Base-by-base conservation (phyloP, 2,888 invertebrate species). In the Amphimallon solstitiale region DNA sequence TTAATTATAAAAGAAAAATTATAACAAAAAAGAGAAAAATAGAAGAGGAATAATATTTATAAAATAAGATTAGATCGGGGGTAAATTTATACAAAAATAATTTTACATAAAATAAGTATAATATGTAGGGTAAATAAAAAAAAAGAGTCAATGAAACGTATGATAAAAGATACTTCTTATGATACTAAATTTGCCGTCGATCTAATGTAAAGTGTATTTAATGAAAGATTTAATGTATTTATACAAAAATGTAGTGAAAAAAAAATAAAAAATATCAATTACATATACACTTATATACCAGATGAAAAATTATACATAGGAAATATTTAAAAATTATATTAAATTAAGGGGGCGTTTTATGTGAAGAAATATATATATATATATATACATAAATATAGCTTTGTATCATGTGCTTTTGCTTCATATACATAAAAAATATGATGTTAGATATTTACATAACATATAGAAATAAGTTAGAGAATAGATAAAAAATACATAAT, bases 1-100 rank as follows among this genome's bases (percentile, higher is more conserved):
- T 66, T 66, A 66, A 66, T 14, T 17, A 46, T 61, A 46, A 52
- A 45, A 52, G 29, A 35, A 59, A 45, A 10, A 35, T 23, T 35
- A 10, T n/a, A 62, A 62, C 38, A 21, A 29, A 43, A 49, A 29
- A 9, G 37, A n/a, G 46, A 5, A 29, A 29, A 7, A 29, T 29
- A 29, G 29, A 3, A 29, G 5, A 7, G 5, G 29, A 29, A 29
- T 29, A 29, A 5, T 29, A 5, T 29, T 29, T 29, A 29, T 29
- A 29, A 29, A 3, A 29, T 29, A 3, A 29, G 5, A n/a, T 56
- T 56, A 43, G 43, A 23, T 43, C 48, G 15, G 23, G 14, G 49
- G 38, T 23, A 60, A 40, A 40, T 56, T 56, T 23, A 38, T 14
- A 21, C 43, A 35, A 56, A n/a, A n/a, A n/a, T n/a, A n/a, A n/a